Evolutionary conservation across 2,888 invertebrate genomes (phyloP).

Genomic region (Entomobrya multifasciata): DNA sequence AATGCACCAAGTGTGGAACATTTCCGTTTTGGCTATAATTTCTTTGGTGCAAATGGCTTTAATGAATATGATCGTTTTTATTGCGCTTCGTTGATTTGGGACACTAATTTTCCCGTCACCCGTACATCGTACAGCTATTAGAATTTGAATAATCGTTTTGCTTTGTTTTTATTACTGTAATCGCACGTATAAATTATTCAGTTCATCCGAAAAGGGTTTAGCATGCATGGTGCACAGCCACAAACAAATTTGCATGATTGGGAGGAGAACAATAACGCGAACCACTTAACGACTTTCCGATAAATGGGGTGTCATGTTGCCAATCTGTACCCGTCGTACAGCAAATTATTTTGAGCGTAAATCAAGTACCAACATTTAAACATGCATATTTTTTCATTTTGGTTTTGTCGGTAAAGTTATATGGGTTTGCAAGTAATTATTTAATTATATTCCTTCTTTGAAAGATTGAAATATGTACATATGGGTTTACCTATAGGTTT

Average conservation of each 20-base stretch:
- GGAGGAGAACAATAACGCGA: not conserved
- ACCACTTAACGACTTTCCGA: slow-evolving; percentile 19
- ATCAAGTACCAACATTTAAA: not conserved
- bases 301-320: slow-evolving; percentile 7
- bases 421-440: too few relatives aligned
- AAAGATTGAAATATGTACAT: not conserved
- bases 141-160: too few relatives aligned
- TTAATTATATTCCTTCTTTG: not conserved
- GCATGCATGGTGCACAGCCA: not conserved
- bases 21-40: not conserved
- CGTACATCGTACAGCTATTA: too few relatives aligned
- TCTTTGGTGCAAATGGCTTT: too few relatives aligned
- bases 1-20: not conserved
- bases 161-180: not conserved
- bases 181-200: slow-evolving; percentile 16
- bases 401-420: too few relatives aligned
- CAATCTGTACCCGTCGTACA: not conserved
- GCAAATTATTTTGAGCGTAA: too few relatives aligned
- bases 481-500: too few relatives aligned
- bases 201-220: not conserved
- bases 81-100: not conserved
- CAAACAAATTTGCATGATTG: slow-evolving; percentile 1
- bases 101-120: too few relatives aligned
- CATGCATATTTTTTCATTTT: not conserved
- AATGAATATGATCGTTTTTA: not conserved